Percentiles rank a stretch among this genome's conserved stretches.
Evolutionary conservation across 2,888 invertebrate species (phyloP).

Genomic region (Melieria crassipennis): DNA sequence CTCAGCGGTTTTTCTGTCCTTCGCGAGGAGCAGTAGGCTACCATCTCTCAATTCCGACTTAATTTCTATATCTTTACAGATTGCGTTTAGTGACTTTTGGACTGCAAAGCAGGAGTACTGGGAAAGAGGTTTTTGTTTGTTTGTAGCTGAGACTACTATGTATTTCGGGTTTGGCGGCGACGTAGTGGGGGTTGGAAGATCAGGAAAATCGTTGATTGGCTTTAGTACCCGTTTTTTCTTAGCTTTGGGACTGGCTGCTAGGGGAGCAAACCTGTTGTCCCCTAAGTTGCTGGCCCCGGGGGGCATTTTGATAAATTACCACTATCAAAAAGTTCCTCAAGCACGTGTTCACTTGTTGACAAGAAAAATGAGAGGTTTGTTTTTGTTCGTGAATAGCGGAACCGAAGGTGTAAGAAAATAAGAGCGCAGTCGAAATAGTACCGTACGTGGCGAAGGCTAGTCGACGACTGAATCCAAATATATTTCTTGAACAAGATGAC

Average conservation of each 20-base stretch:
- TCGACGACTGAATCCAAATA: too few species aligned
- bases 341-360: too few species aligned
- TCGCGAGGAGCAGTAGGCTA: conserved; percentile 21
- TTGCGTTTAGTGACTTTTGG: conserved; percentile 7
- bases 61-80: conserved; percentile 10
- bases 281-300: conserved; percentile 18
- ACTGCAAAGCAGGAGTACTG: not conserved
- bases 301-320: conserved; percentile 6
- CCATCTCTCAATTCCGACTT: conserved; percentile 25
- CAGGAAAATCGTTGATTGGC: not conserved
- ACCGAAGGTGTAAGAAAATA: too few species aligned
- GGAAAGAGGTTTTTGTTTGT: not conserved
- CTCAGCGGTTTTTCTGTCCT: conserved; percentile 16
- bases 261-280: conserved; percentile 2
- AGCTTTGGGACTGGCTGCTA: not conserved
- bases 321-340: too few species aligned
- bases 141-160: too few species aligned
- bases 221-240: conserved; percentile 5
- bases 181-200: too few species aligned
- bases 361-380: too few species aligned
- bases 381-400: too few species aligned
- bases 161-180: too few species aligned
- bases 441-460: too few species aligned
- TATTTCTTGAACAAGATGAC: too few species aligned
- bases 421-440: too few species aligned